Evolutionary conservation across 2,888 invertebrate genomes (phyloP), one percentile per base, ranked within the genome.

Genomic region (Bibio marci): DNA sequence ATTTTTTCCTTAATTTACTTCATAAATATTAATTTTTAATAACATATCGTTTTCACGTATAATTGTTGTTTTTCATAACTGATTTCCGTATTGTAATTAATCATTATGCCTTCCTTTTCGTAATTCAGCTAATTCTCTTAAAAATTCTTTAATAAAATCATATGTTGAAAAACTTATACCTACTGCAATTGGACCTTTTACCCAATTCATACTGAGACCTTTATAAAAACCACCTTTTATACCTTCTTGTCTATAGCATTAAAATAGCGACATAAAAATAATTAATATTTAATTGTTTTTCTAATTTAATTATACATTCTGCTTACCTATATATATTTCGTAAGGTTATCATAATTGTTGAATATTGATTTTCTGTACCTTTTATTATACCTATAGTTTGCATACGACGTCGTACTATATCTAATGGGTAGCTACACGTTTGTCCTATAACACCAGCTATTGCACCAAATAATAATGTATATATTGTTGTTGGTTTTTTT

Each of bases 191-290:
- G 87, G 87, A 0, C 87, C 87, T 58, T 87, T 87, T 38, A 98
- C 80, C 94, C 95, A 98, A 64, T 98, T 99, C 91, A 99, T 91
- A 50, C 88, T 90, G n/a, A 98, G 72, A 0, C 98, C 98, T 63
- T 98, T 98, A 70, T 87, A 98, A 58, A 95, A 81, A 0, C 97
- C 97, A 37, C 76, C 71, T 56, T 73, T 73, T 19, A 87, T 57
- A 25, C 98, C 97, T 61, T 98, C 97, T 47, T 76, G 74, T 41
- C 86, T 87, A 64, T 35, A 63, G 62, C 13, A 32, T n/a, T n/a
- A n/a, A n/a, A n/a, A n/a, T n/a, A n/a, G n/a, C n/a, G n/a, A n/a
- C n/a, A n/a, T n/a, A n/a, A n/a, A n/a, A n/a, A n/a, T n/a, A n/a
- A n/a, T n/a, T n/a, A n/a, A n/a, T n/a, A n/a, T n/a, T n/a, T n/a